phyloP scores from a whole-genome alignment of 2,113 vertebrate genomes.

The Petromus typicus region DNA sequence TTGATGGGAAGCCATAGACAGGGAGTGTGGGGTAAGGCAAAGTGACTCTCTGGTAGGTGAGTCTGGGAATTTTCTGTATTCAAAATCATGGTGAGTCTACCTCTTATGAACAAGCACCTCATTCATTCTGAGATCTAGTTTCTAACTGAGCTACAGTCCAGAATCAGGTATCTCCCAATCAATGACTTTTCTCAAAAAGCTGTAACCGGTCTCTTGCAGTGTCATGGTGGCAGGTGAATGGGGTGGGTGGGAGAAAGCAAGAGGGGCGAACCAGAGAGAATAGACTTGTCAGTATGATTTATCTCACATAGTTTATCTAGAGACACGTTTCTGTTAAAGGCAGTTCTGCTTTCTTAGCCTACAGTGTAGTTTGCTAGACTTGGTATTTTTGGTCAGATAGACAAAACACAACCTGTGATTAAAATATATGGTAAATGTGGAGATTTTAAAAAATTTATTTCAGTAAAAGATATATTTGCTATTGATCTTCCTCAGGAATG shows the following conservation, averaged over 20 bases:
- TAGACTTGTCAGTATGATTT: neutral
- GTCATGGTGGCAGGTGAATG: too few relatives aligned
- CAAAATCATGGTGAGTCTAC: too few relatives aligned
- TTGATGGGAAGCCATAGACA: neutral
- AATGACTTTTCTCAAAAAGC: too few relatives aligned
- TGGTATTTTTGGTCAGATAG: neutral
- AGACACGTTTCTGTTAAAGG: neutral
- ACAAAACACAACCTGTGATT: neutral
- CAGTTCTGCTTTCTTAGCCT: neutral
- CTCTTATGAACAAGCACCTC: too few relatives aligned
- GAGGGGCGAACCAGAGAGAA: neutral
- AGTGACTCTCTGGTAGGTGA: too few relatives aligned
- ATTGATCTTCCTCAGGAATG: neutral
- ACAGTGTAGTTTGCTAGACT: neutral
- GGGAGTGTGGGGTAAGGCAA: too few relatives aligned
- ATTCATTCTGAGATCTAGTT: too few relatives aligned
- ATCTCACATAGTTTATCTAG: neutral
- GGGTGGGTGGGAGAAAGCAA: neutral
- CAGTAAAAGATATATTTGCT: neutral
- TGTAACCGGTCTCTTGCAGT: too few relatives aligned
- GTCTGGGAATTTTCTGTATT: neutral
- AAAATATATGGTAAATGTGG: neutral
- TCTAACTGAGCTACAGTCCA: too few relatives aligned
- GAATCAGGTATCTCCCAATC: too few relatives aligned
- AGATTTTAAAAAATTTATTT: neutral